Conservation (phyloP, 2,888 invertebrate species). For the Harmothoe impar region DNA sequence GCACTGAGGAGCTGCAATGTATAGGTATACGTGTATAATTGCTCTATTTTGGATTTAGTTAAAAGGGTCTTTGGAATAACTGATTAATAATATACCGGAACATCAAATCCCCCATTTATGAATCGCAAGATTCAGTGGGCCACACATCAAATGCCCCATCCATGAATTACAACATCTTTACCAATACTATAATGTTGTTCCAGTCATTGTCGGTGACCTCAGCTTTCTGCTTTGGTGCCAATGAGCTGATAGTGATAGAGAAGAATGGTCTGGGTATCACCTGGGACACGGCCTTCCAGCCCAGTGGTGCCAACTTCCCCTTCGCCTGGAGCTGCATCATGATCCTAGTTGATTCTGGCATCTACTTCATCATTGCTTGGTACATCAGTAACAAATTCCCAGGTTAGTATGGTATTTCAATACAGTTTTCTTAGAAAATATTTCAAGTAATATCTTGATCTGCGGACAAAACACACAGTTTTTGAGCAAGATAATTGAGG, state of each 20-base stretch:
- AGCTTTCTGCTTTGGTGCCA: constrained; percentile 82
- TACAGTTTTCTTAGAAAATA: not conserved
- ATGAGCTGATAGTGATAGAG: constrained; percentile 82
- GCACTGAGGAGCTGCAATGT: too few relatives aligned
- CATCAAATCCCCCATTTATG: too few relatives aligned
- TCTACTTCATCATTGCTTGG: constrained; percentile 83
- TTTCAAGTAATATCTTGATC: too few relatives aligned
- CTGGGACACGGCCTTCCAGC: constrained; percentile 79
- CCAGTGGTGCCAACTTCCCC: constrained; percentile 72
- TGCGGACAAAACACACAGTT: too few relatives aligned
- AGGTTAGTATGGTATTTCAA: constrained; percentile 77
- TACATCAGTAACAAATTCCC: constrained; percentile 82
- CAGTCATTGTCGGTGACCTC: constrained; percentile 83
- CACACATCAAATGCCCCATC: too few relatives aligned
- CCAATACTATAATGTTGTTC: not conserved
- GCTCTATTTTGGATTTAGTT: too few relatives aligned
- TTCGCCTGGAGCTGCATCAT: constrained; percentile 81
- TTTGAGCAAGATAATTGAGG: too few relatives aligned
- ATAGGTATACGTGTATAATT: too few relatives aligned
- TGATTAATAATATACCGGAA: too few relatives aligned
- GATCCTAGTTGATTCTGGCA: constrained; percentile 82
- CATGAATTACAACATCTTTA: too few relatives aligned
- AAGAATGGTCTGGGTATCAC: constrained; percentile 81
- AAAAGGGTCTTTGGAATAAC: too few relatives aligned
- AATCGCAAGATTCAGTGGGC: too few relatives aligned